Conservation (phyloP, 2,888 invertebrate species). For the Horisme vitalbata region DNA sequence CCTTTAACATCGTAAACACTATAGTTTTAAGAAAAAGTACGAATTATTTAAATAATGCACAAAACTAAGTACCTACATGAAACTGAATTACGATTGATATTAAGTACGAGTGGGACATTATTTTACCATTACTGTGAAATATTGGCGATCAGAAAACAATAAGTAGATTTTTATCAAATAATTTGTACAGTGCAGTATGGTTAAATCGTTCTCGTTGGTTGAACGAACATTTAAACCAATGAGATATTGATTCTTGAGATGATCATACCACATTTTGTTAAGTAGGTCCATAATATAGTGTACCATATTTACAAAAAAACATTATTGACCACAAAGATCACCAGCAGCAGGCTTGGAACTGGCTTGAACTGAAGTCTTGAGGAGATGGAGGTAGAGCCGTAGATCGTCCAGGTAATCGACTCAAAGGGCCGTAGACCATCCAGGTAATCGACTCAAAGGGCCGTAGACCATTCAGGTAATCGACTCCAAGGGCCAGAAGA, state of each 20-base stretch:
- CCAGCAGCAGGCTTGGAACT: slow-evolving; percentile 94
- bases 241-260: not conserved
- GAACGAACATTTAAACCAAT: not conserved
- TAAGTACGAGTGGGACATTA: not conserved
- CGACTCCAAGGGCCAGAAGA: slow-evolving; percentile 73
- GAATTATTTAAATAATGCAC: too few species aligned
- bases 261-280: too few species aligned
- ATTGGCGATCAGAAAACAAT: not conserved
- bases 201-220: not conserved
- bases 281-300: too few species aligned
- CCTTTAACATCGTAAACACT: slow-evolving; percentile 4
- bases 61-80: too few species aligned
- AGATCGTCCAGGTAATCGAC: slow-evolving; percentile 74
- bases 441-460: slow-evolving; percentile 73
- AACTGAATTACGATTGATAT: too few species aligned
- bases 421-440: slow-evolving; percentile 75
- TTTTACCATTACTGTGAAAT: not conserved
- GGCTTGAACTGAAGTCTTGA: slow-evolving; percentile 84
- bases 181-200: too few species aligned
- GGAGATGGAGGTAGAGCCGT: slow-evolving; percentile 84
- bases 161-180: not conserved
- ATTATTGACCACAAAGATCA: too few species aligned
- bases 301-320: too few species aligned
- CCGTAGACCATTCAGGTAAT: slow-evolving; percentile 76
- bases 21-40: too few species aligned